A percentile compares a stretch with the other conserved stretches of the same genome.
These are phyloP conservation scores for Saiga tatarica DNA, from an alignment of 2,113 vertebrate species.

Conservation along the genomic window DNA sequence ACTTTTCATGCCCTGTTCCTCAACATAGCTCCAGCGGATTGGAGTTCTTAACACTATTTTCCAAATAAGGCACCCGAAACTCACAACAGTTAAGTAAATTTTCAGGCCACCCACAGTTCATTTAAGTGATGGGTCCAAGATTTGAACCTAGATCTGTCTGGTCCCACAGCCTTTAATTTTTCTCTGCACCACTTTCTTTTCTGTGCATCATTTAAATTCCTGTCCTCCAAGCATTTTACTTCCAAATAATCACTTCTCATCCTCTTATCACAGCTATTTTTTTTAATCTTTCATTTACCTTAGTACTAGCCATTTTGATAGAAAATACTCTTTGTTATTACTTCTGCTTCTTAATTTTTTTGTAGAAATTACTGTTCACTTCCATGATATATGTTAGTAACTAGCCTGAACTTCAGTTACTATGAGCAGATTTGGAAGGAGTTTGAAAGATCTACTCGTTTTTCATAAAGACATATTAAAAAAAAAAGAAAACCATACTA, in stretches of 20 bases:
- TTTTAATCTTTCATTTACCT: not conserved
- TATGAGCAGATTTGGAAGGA: not conserved
- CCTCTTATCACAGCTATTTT: slow-evolving; percentile 2
- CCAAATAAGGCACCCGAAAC: not conserved
- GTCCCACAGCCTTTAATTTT: not conserved
- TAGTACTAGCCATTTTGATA: not conserved
- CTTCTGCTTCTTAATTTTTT: not conserved
- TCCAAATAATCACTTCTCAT: not conserved
- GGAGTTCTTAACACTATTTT: not conserved
- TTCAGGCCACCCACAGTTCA: not conserved
- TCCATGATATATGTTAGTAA: not conserved
- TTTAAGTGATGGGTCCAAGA: not conserved
- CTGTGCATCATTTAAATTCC: not conserved
- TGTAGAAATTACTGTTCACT: not conserved
- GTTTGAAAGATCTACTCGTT: not conserved
- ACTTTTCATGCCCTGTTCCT: not conserved
- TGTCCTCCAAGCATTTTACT: not conserved
- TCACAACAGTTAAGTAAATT: not conserved
- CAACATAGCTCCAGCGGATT: not conserved
- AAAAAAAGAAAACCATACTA: not conserved
- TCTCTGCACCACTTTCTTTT: not conserved
- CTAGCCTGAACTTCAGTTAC: not conserved
- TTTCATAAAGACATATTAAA: not conserved
- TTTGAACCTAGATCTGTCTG: not conserved
- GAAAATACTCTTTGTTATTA: not conserved